Evolutionary conservation across 2,797 vertebrate genomes (phyloP), one percentile per base, ranked within the genome.

Genomic region (Poeciliopsis paucimaculata): DNA sequence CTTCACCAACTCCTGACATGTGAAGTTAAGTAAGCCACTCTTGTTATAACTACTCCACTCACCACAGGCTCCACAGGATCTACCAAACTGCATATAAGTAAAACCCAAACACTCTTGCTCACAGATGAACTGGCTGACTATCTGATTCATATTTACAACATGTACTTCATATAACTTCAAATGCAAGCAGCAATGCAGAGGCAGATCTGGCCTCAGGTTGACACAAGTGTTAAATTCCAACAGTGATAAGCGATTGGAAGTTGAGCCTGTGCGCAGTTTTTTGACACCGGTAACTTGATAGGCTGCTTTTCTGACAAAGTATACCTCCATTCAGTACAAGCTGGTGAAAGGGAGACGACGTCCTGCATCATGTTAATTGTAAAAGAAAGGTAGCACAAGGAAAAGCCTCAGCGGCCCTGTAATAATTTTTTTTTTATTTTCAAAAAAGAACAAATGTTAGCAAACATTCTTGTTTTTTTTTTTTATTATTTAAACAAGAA

Each of bases 1-100:
- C 13, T 87, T 89, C 83, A 85, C 77, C 83, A 86, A 81, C 81
- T 46, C 36, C 81, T 87, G 83, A 89, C 88, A 89, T 80, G 88
- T 89, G 75, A 79, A 60, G 90, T 85, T 41, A 83, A 60, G 80
- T 76, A 78, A 84, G 75, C 49, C 76, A 78, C 75, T 86, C 74
- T 64, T 75, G 70, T 80, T 84, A 74, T 62, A 89, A 80, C 82
- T 81, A 80, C 79, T 45, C 75, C 77, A 71, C 79, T 85, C 76
- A 53, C 53, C 79, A 43, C 66, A 10, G 82, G n/a, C 87, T 87
- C 82, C 81, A 86, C 68, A 79, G 85, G 78, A 88, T 92, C 89
- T 90, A 91, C 85, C 64, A 26, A 68, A 68, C 60, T 64, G 60
- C 86, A 84, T 90, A 89, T 26, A 86, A 79, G 49, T 72, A 47